Base-by-base conservation (phyloP, 2,797 vertebrate genomes). In the Urophycis tenuis region DNA sequence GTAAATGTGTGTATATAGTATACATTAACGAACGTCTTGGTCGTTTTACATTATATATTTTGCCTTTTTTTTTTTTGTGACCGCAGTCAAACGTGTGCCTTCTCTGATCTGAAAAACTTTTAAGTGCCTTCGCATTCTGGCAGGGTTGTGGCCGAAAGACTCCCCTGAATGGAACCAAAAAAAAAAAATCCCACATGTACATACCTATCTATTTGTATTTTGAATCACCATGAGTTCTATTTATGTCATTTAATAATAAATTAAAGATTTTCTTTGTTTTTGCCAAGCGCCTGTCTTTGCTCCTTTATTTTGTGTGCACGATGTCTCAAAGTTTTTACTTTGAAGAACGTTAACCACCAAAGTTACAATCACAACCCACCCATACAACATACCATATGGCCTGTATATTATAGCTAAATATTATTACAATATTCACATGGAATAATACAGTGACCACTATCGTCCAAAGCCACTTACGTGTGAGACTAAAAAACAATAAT, bases 191-290 rank as follows among this genome's bases (percentile, higher is more conserved):
- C 29, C 77, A 77, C 85, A 80, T 94, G 92, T 94, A 92, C 86
- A 93, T 92, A 93, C 85, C 78, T 93, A 87, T 92, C 86, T 92
- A 90, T 93, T 93, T 92, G 91, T 93, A 91, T 90, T 87, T 91
- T 82, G 87, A 86, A 90, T 89, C 87, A 72, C 71, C 88, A 86
- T 88, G 88, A 89, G 89, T 88, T 91, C 93, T 94, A 94, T 94
- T 94, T 94, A 94, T 94, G 91, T 93, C 87, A 89, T 93, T 92
- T 92, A 94, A 93, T 92, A 94, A 93, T 94, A 94, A 94, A 94
- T 94, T 94, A 93, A 94, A 91, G 82, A 74, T 84, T 67, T 77
- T 87, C 31, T 70, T 86, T 87, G 85, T 89, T 90, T 79, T 89
- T 89, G 87, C 87, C 83, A 86, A 83, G 79, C n/a, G 9, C 53